These are phyloP conservation scores for Crotalus helleri DNA, from an alignment of 2,113 vertebrate species.

Conservation along the genomic window DNA sequence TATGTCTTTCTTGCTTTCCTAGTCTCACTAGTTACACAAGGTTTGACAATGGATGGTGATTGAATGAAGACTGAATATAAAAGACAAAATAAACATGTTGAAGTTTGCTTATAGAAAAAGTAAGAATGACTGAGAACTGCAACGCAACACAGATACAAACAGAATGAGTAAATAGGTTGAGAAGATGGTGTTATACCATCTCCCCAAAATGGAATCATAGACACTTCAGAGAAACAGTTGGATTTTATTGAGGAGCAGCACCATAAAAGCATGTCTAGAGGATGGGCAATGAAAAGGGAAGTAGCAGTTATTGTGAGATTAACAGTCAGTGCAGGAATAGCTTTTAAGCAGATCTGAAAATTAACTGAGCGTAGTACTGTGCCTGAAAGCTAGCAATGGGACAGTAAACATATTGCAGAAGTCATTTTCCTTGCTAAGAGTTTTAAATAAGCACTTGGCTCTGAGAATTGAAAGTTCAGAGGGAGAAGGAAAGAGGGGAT, in stretches of 20 bases:
- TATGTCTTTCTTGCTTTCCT: background rate
- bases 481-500: background rate
- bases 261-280: background rate
- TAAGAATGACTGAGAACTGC: background rate
- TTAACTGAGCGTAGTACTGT: background rate
- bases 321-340: background rate
- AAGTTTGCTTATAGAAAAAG: background rate
- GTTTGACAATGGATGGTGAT: background rate
- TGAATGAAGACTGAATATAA: background rate
- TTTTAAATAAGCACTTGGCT: background rate
- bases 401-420: background rate
- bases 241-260: background rate
- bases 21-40: background rate
- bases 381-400: background rate
- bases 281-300: background rate
- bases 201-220: background rate
- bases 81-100: background rate
- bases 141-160: background rate
- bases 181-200: background rate
- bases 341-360: background rate
- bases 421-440: background rate
- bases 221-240: background rate
- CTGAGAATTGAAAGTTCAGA: background rate
- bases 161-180: background rate
- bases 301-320: background rate